A percentile compares a stretch with the other conserved stretches of the same genome.
Conservation (phyloP, 2,888 invertebrate species). For the Emmelina monodactyla region DNA sequence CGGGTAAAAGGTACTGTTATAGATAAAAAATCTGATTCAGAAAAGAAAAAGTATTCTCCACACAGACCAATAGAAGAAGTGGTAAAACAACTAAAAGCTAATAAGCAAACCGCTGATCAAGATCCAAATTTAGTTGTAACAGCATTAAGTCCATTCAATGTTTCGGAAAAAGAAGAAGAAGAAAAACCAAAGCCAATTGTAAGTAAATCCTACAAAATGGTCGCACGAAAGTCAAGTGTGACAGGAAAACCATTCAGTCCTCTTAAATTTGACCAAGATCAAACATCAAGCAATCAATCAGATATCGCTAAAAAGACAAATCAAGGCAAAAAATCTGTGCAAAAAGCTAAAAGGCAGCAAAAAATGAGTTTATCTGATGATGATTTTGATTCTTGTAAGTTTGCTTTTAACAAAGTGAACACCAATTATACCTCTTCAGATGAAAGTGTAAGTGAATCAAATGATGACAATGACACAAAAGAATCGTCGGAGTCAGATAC, state of each 20-base stretch:
- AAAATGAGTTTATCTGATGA: constrained; percentile 46
- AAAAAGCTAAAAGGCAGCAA: constrained; percentile 33
- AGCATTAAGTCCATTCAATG: constrained; percentile 19
- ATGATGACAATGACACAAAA: constrained; percentile 51
- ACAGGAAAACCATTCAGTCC: constrained; percentile 61
- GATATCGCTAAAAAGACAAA: constrained; percentile 21
- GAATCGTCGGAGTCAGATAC: constrained; percentile 49
- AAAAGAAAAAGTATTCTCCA: constrained; percentile 55
- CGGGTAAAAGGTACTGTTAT: constrained; percentile 58
- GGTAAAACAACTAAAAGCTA: constrained; percentile 52
- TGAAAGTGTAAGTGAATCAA: constrained; percentile 51
- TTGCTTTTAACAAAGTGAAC: constrained; percentile 41
- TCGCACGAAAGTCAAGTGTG: constrained; percentile 57
- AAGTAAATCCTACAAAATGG: constrained; percentile 61
- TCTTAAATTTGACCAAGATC: constrained; percentile 46
- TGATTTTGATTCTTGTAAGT: constrained; percentile 49
- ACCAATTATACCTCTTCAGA: constrained; percentile 49
- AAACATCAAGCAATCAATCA: constrained; percentile 25
- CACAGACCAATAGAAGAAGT: constrained; percentile 58
- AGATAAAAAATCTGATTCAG: constrained; percentile 48
- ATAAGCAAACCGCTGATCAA: constrained; percentile 44
- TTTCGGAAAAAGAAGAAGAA: constrained; percentile 26
- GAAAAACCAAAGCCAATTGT: constrained; percentile 49
- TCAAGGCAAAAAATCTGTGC: constrained; percentile 26
- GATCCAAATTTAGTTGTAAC: constrained; percentile 18